Evolutionary conservation across 1,140 invertebrate genomes (phyloP), one percentile per base, ranked within the genome.

Genomic region (Pseudachorutes palmiensis): DNA sequence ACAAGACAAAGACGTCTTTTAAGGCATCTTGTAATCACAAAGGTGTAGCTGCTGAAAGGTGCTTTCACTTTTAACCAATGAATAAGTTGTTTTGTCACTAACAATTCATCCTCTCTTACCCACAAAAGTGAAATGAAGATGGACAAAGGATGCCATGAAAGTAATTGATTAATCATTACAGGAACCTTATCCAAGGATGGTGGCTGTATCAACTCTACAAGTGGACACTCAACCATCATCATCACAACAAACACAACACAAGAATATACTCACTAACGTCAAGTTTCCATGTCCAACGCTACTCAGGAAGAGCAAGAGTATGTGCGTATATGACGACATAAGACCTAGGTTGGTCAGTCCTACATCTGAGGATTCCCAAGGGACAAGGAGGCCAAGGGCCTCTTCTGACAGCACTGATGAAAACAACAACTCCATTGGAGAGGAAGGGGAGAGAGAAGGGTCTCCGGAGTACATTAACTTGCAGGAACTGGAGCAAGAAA

Each of bases 231-330:
- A 55, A 24, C 51, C 51, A 5, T 16, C 24, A 26, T 14, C 12
- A 14, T 55, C 5, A 19, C 12, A 14, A 55, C 9, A 55, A 14
- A 14, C 51, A 55, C 5, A 41, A 9, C 36, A 41, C 36, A 5
- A 5, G 19, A 60, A 63, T 29, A 48, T 63, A 5, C 36, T 63
- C 2, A 63, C 61, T 19, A 14, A 48, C 14, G 30, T 63, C 3
- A 28, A 63, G 29, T 63, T 63, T 26, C 33, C 61, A 48, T 63
- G 61, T 45, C 61, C 61, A 24, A 63, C 61, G 30, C 61, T 63
- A 2, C 32, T 63, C 2, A 9, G 61, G 31, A 63, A 63, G 26
- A 63, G 31, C 33, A 63, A 63, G 61, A 36, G 41, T 16, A 26
- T 41, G 61, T 26, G 16, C 30, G 41, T 2, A 45, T 63, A 32